Percentiles rank a stretch among this genome's conserved stretches.
These are phyloP conservation scores for Percopsis omiscomaycus DNA, from an alignment of 2,797 vertebrate genomes.

Conservation along the genomic window DNA sequence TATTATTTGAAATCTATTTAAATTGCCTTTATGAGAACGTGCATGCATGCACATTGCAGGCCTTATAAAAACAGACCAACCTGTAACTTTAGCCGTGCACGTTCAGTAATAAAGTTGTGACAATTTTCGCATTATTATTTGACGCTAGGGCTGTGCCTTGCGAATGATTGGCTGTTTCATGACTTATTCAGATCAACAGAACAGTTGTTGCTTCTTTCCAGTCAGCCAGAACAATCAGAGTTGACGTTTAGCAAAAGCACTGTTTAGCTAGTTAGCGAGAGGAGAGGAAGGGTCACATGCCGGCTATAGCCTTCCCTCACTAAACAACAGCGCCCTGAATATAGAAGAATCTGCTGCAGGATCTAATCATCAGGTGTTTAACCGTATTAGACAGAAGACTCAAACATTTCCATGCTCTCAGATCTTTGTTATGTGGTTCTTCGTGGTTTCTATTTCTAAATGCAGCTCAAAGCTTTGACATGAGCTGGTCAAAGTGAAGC, in stretches of 20 bases:
- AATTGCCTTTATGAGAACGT: too few species aligned
- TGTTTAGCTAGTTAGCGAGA: constrained; percentile 60
- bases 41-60: too few species aligned
- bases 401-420: constrained; percentile 43
- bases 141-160: neutral
- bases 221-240: constrained; percentile 53
- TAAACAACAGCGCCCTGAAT: constrained; percentile 38
- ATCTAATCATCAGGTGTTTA: constrained; percentile 58
- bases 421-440: constrained; percentile 34
- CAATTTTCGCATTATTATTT: too few species aligned
- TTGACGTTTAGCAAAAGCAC: constrained; percentile 46
- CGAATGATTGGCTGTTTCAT: constrained; percentile 44
- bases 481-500: neutral
- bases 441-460: constrained; percentile 13
- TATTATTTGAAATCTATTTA: too few species aligned
- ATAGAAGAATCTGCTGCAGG: constrained; percentile 46
- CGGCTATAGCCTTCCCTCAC: constrained; percentile 45
- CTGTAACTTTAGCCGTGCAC: too few species aligned
- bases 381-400: constrained; percentile 40
- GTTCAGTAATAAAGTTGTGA: too few species aligned
- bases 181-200: constrained; percentile 36
- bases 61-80: too few species aligned
- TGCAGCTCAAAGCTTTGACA: constrained; percentile 21
- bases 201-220: constrained; percentile 17
- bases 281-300: constrained; percentile 55